Conservation (phyloP, 2,797 vertebrate species). For the Oreortyx pictus region DNA sequence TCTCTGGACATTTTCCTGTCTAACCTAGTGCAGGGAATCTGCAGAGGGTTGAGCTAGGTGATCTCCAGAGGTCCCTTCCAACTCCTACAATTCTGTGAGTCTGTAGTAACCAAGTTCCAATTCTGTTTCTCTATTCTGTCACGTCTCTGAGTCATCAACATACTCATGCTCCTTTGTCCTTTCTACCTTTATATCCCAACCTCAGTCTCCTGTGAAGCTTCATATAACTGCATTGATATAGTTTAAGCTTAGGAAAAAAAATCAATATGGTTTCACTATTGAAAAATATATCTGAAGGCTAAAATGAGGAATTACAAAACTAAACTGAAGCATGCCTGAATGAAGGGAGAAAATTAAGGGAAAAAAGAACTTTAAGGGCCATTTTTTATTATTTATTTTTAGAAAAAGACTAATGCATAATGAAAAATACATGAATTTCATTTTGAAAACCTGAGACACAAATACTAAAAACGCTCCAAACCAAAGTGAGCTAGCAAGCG, state of each 20-base stretch:
- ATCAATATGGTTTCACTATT: not conserved
- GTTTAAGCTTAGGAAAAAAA: not conserved
- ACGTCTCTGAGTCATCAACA: not conserved
- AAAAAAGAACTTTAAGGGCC: not conserved
- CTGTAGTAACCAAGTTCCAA: not conserved
- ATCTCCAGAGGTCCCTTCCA: too few relatives aligned
- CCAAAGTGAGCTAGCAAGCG: not conserved
- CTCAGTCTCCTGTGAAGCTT: not conserved
- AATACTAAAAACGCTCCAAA: not conserved
- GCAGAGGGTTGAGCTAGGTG: too few relatives aligned
- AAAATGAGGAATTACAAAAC: not conserved
- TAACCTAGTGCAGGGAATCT: too few relatives aligned
- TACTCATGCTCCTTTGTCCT: not conserved
- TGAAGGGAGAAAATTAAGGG: not conserved
- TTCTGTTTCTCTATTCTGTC: not conserved
- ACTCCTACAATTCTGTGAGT: not conserved
- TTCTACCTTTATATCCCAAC: not conserved
- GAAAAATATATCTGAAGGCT: not conserved
- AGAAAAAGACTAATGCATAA: not conserved
- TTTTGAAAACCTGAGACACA: not conserved
- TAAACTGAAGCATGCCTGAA: not conserved
- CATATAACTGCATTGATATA: not conserved
- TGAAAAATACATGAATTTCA: not conserved
- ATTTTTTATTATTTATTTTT: not conserved
- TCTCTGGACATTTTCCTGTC: too few relatives aligned